A percentile compares a stretch with the other conserved stretches of the same genome.
Conservation (phyloP, 2,113 vertebrate species). For the Cromileptes altivelis region DNA sequence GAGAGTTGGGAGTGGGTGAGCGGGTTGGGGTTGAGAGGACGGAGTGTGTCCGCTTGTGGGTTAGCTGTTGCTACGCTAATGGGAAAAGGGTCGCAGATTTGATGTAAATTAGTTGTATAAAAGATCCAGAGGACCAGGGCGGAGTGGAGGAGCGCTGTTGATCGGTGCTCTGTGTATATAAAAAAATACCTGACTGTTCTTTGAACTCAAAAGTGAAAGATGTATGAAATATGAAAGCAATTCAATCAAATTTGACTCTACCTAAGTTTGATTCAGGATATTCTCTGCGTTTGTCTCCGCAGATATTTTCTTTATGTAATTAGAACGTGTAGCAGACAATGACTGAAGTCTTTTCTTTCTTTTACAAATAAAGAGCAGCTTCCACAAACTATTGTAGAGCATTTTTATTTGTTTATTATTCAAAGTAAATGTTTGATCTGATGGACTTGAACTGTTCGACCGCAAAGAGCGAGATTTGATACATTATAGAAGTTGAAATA, state of each 20-base stretch:
- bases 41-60: conserved; percentile 50
- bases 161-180: conserved; percentile 97
- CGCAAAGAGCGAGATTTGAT: too few relatives aligned
- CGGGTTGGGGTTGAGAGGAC: neutral
- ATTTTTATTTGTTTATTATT: neutral
- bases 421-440: neutral
- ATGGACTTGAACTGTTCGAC: neutral
- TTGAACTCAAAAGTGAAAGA: conserved; percentile 88
- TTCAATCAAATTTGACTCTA: conserved; percentile 89
- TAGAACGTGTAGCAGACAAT: conserved; percentile 97
- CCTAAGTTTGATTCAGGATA: conserved; percentile 94
- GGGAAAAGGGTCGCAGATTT: conserved; percentile 82
- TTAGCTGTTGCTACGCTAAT: conserved; percentile 52
- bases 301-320: conserved; percentile 99
- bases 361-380: conserved; percentile 99
- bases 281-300: conserved; percentile 95
- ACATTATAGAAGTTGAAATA: neutral
- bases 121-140: conserved; percentile 81
- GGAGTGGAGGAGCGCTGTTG: conserved; percentile 90
- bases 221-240: conserved; percentile 95
- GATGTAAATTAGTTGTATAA: conserved; percentile 88
- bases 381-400: conserved; percentile 86
- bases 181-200: conserved; percentile 84
- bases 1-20: neutral
- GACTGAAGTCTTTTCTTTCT: conserved; percentile 89